These are phyloP conservation scores for Mantis religiosa DNA, from an alignment of 2,888 invertebrate species.

Conservation along the genomic window DNA sequence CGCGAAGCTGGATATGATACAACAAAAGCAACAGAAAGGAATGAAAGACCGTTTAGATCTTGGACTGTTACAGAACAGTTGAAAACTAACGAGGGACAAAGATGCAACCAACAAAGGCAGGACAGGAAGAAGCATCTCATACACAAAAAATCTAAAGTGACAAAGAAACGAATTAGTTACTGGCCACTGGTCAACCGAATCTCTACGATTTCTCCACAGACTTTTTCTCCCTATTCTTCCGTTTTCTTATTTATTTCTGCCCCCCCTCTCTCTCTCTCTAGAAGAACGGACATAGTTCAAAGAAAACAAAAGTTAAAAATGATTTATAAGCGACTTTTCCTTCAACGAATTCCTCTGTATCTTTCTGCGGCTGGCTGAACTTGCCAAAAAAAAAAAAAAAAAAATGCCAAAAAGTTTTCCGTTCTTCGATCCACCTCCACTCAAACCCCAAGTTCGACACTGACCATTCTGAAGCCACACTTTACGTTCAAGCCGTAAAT, in stretches of 20 bases:
- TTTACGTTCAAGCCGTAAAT: not conserved
- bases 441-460: not conserved
- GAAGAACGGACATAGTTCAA: not conserved
- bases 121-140: not conserved
- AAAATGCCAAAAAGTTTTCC: not conserved
- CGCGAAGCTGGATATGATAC: not conserved
- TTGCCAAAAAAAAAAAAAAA: not conserved
- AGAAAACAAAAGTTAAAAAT: not conserved
- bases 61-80: not conserved
- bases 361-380: not conserved
- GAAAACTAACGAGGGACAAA: not conserved
- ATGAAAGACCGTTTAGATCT: not conserved
- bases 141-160: not conserved
- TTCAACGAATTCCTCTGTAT: not conserved
- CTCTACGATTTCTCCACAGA: not conserved
- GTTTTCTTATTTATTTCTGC: not conserved
- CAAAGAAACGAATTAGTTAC: slow-evolving; percentile 16
- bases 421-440: not conserved
- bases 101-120: not conserved
- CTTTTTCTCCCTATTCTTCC: not conserved
- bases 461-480: not conserved
- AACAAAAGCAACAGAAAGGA: not conserved
- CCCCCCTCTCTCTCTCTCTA: not conserved
- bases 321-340: not conserved
- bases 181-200: slow-evolving; percentile 14